Percentiles rank a stretch among this genome's conserved stretches.
Evolutionary conservation across 2,113 vertebrate species (phyloP).

Genomic region (Leptosomus discolor): DNA sequence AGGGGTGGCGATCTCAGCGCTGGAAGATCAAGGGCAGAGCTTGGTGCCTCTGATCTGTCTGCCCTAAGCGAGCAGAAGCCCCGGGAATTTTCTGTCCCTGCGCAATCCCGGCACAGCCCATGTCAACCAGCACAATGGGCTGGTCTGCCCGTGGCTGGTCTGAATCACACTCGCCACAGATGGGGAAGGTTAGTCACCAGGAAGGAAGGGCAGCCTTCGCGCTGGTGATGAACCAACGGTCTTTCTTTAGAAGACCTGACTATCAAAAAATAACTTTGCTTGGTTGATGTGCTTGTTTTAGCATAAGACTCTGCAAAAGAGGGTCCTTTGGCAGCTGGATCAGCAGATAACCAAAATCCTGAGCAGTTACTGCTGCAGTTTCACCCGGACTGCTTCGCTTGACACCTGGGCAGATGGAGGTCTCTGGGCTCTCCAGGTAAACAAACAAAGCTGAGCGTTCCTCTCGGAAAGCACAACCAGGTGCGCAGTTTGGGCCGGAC

Average conservation of each 20-base stretch:
- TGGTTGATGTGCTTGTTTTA: not conserved
- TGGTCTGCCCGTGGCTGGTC: not conserved
- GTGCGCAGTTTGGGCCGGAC: not conserved
- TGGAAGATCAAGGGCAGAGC: not conserved
- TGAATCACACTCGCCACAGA: not conserved
- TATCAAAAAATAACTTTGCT: not conserved
- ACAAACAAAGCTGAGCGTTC: fast-evolving
- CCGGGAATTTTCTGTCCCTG: not conserved
- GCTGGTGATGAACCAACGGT: not conserved
- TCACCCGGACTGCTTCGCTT: not conserved
- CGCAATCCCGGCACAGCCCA: fast-evolving
- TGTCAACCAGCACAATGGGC: not conserved
- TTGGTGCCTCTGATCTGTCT: not conserved
- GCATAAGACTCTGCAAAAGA: not conserved
- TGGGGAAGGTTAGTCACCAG: not conserved
- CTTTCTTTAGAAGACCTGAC: not conserved
- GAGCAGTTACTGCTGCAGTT: not conserved
- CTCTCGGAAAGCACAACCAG: not conserved
- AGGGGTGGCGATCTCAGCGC: not conserved
- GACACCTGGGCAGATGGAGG: not conserved
- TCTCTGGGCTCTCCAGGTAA: not conserved
- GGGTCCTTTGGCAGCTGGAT: not conserved
- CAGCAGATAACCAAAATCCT: not conserved
- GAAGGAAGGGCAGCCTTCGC: not conserved
- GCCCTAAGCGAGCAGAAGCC: not conserved